Evolutionary conservation across 2,113 vertebrate species (phyloP).

Genomic region (Irena cyanogastra): DNA sequence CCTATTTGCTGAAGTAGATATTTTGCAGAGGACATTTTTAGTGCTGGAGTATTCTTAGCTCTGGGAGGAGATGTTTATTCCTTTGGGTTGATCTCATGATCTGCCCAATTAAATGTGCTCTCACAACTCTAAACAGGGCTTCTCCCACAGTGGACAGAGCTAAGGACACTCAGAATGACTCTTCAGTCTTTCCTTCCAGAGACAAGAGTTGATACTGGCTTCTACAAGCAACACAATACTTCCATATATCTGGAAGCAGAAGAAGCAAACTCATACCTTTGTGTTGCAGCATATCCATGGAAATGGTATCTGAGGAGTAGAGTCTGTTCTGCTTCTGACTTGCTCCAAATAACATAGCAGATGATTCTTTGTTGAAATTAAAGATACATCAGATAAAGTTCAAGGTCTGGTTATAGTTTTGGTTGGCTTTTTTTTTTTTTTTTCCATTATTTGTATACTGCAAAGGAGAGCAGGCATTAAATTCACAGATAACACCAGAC

Average conservation of each 20-base stretch:
- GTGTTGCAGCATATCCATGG: rapidly evolving
- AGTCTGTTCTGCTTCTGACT: background rate
- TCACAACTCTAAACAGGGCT: background rate
- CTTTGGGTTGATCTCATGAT: background rate
- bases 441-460: background rate
- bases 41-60: background rate
- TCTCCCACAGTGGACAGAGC: background rate
- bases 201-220: background rate
- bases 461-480: background rate
- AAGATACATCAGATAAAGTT: background rate
- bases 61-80: background rate
- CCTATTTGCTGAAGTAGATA: background rate
- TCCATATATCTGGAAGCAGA: background rate
- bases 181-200: background rate
- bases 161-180: background rate
- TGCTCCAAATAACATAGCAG: background rate
- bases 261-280: background rate
- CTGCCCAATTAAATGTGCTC: background rate
- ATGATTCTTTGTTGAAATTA: background rate
- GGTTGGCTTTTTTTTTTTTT: background rate
- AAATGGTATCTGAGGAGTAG: background rate
- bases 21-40: background rate
- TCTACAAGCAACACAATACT: background rate
- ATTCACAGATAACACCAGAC: background rate
- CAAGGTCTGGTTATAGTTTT: background rate